phyloP scores from a whole-genome alignment of 64 coral and sea anemone species.

The Dendronephthya gigantea region DNA sequence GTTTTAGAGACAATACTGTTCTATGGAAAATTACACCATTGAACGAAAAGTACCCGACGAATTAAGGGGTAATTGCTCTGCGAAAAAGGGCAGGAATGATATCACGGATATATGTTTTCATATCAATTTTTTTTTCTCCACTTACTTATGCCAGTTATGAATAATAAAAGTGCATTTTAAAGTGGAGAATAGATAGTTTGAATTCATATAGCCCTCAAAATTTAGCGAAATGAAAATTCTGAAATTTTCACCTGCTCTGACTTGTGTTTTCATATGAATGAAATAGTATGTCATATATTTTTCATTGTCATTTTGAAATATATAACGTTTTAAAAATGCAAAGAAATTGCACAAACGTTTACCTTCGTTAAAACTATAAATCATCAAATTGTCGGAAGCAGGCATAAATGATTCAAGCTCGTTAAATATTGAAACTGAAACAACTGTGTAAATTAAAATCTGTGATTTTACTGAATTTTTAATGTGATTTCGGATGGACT shows the following conservation, averaged over 20 bases:
- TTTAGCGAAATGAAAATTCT: too few species aligned
- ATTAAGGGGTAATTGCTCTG: background rate
- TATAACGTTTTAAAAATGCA: background rate
- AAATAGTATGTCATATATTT: background rate
- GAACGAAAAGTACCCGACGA: background rate
- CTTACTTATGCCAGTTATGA: background rate
- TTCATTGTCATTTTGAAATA: background rate
- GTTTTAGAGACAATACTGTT: background rate
- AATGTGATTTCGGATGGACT: too few species aligned
- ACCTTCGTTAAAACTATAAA: background rate
- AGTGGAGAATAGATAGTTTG: too few species aligned
- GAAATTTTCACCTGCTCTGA: too few species aligned
- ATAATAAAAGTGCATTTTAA: too few species aligned
- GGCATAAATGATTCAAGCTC: too few species aligned
- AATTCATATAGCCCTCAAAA: too few species aligned
- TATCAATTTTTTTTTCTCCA: background rate
- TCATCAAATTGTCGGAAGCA: too few species aligned
- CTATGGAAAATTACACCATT: background rate
- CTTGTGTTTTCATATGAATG: background rate
- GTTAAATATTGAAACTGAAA: background rate
- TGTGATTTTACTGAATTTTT: background rate
- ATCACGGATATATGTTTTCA: background rate
- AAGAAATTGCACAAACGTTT: background rate
- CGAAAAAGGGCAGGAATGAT: background rate
- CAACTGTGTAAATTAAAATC: background rate